phyloP scores from a whole-genome alignment of 2,113 vertebrate species.

The Epinephelus fuscoguttatus region DNA sequence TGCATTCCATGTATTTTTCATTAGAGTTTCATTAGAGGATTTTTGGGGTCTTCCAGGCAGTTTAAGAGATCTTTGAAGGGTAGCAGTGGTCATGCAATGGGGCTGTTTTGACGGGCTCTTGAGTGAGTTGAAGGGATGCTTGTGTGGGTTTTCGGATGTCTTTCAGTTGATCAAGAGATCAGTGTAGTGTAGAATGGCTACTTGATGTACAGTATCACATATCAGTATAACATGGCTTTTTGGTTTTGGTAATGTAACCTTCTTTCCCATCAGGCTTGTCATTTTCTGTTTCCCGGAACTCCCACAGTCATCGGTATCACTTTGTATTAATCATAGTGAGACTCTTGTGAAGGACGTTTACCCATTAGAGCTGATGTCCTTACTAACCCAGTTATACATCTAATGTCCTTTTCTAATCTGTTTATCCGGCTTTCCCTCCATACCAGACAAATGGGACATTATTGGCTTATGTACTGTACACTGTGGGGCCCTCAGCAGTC shows the following conservation, averaged over 20 bases:
- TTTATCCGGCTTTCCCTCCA: conserved; percentile 93
- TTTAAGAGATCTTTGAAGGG: not conserved
- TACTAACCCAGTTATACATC: conserved; percentile 85
- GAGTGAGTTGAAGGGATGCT: not conserved
- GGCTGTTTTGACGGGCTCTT: not conserved
- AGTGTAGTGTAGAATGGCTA: too few species aligned
- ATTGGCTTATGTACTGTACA: conserved; percentile 92
- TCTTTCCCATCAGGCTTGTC: conserved; percentile 31
- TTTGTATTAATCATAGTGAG: conserved; percentile 80
- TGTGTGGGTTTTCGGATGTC: too few species aligned
- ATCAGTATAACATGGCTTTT: too few species aligned
- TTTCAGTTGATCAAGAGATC: too few species aligned
- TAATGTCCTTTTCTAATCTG: conserved; percentile 88
- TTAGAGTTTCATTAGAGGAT: too few species aligned
- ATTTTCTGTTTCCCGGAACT: conserved; percentile 60
- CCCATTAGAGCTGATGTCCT: conserved; percentile 98
- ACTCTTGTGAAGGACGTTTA: conserved; percentile 95
- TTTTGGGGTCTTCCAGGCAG: not conserved
- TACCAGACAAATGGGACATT: conserved; percentile 97
- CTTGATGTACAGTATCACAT: too few species aligned
- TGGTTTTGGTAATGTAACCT: not conserved
- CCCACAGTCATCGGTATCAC: conserved; percentile 26
- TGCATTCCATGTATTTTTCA: not conserved
- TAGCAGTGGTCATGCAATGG: not conserved
- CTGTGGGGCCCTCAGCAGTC: conserved; percentile 84